Conservation (phyloP, 2,888 invertebrate species). For the Philonicus albiceps region DNA sequence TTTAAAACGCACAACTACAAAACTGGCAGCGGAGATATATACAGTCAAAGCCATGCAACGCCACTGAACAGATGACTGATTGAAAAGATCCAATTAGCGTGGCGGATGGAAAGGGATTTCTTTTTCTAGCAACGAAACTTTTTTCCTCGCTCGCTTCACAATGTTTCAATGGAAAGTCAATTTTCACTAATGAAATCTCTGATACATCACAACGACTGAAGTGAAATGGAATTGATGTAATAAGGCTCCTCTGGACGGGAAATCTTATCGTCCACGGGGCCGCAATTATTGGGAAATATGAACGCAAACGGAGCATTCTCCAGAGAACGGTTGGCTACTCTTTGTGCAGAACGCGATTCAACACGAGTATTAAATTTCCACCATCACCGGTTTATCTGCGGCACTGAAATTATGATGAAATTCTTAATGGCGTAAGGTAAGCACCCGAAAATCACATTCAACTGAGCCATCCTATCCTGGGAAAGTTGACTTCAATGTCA, state of each 20-base stretch:
- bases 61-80: conserved; percentile 27
- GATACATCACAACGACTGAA: conserved; percentile 16
- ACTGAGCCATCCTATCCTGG: not conserved
- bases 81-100: conserved; percentile 33
- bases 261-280: not conserved
- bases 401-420: not conserved
- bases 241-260: not conserved
- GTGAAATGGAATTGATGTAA: conserved; percentile 33
- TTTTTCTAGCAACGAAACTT: not conserved
- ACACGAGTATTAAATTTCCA: not conserved
- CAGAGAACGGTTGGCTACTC: not conserved
- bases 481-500: not conserved
- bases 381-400: not conserved
- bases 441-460: not conserved
- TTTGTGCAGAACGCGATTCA: not conserved
- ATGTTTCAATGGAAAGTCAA: conserved; percentile 31
- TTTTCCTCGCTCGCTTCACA: not conserved
- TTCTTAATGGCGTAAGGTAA: not conserved
- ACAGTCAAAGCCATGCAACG: not conserved
- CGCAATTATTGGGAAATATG: not conserved
- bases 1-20: not conserved
- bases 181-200: conserved; percentile 34
- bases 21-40: not conserved
- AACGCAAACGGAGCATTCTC: not conserved
- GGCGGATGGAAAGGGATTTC: conserved; percentile 20